These are phyloP conservation scores for Diarsia mendica DNA, from an alignment of 2,888 invertebrate species.

Conservation along the genomic window DNA sequence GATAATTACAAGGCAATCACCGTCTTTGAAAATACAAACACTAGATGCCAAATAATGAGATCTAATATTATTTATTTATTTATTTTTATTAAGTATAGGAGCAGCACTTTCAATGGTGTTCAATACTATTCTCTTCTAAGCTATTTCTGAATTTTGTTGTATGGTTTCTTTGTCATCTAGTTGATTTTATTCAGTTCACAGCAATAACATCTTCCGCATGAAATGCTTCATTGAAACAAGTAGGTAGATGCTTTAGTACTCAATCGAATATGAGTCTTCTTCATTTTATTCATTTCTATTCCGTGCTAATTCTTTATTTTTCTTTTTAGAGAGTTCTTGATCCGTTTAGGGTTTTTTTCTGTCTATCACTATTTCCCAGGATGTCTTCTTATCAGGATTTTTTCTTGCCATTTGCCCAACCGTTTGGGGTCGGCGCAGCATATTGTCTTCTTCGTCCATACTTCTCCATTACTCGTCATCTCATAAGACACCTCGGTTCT, in stretches of 20 bases:
- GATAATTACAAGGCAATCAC: background rate
- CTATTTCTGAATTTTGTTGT: background rate
- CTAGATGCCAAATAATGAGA: background rate
- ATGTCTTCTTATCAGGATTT: no score
- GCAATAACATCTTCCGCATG: background rate
- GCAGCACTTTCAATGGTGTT: background rate
- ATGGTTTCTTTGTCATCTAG: background rate
- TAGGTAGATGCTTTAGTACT: background rate
- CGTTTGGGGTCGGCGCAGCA: no score
- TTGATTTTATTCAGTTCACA: slow-evolving; percentile 16
- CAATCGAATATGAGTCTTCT: background rate
- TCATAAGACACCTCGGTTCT: no score
- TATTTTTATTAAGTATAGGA: no score
- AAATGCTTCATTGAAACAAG: background rate
- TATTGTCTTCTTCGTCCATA: no score
- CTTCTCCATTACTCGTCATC: no score
- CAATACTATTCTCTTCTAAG: background rate
- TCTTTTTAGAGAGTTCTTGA: no score
- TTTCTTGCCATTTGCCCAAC: no score
- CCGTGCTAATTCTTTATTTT: background rate
- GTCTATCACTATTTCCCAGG: no score
- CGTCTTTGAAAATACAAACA: background rate
- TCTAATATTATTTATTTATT: no score
- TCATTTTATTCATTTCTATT: background rate
- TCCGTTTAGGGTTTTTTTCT: no score